Conservation (phyloP, 2,113 vertebrate species). For the Rhynchomys soricoides region DNA sequence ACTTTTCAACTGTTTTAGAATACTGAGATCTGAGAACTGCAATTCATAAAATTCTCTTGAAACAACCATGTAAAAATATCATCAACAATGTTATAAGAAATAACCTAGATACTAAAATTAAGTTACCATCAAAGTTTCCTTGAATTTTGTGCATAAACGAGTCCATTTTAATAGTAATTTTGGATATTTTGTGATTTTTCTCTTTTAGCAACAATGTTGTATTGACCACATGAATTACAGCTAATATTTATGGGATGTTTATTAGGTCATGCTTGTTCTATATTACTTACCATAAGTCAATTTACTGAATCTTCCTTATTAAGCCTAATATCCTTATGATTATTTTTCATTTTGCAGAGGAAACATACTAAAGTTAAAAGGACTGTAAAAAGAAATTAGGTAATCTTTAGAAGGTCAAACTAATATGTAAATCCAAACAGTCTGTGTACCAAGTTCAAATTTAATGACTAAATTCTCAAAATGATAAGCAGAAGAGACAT, state of each 20-base stretch:
- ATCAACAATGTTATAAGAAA: background rate
- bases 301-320: background rate
- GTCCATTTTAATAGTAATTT: background rate
- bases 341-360: background rate
- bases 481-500: background rate
- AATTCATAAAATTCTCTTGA: background rate
- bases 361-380: background rate
- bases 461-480: background rate
- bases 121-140: background rate
- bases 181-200: background rate
- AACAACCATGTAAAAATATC: background rate
- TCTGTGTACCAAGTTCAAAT: background rate
- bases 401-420: background rate
- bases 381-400: background rate
- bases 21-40: background rate
- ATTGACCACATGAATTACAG: background rate
- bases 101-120: background rate
- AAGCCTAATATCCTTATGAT: background rate
- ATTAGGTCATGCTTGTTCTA: background rate
- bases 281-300: too few species aligned
- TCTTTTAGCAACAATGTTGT: background rate
- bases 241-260: background rate
- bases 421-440: background rate
- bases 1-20: constrained; percentile 2
- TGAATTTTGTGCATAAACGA: background rate